Evolutionary conservation across 2,797 vertebrate species (phyloP).

Genomic region (Carduelis carduelis): DNA sequence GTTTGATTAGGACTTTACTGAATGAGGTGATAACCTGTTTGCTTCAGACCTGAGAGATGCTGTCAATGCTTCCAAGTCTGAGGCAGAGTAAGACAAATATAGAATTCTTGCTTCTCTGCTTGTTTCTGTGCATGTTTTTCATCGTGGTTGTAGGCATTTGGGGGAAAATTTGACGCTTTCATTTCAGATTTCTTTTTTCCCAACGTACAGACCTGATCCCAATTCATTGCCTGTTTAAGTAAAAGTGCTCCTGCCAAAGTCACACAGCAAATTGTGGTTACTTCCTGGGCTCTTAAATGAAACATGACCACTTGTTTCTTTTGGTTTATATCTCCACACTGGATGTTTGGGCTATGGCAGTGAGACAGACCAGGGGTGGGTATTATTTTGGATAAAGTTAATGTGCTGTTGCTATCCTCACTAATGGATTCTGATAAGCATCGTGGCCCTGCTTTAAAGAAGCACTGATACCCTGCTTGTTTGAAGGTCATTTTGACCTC

Average conservation of each 20-base stretch:
- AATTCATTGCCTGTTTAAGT: background rate
- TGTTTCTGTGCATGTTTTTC: background rate
- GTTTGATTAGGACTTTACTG: background rate
- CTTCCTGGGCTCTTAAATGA: background rate
- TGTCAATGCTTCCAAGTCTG: background rate
- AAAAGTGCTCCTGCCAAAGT: background rate
- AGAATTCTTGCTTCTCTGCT: background rate
- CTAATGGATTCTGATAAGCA: background rate
- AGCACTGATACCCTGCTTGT: background rate
- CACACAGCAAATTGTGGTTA: background rate
- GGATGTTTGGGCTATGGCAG: background rate
- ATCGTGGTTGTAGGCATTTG: accelerated
- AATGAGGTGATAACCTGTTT: background rate
- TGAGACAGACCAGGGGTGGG: background rate
- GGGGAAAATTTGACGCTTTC: background rate
- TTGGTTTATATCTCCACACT: background rate
- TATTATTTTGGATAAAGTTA: background rate
- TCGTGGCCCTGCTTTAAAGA: background rate
- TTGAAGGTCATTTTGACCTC: background rate
- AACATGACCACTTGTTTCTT: background rate
- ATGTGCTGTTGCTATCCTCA: background rate
- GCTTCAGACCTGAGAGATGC: background rate
- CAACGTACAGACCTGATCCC: background rate
- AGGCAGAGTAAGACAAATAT: background rate
- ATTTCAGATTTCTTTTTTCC: background rate